These are phyloP conservation scores for Drosophila fungiperda DNA, from an alignment of 2,888 invertebrate species.

Conservation along the genomic window DNA sequence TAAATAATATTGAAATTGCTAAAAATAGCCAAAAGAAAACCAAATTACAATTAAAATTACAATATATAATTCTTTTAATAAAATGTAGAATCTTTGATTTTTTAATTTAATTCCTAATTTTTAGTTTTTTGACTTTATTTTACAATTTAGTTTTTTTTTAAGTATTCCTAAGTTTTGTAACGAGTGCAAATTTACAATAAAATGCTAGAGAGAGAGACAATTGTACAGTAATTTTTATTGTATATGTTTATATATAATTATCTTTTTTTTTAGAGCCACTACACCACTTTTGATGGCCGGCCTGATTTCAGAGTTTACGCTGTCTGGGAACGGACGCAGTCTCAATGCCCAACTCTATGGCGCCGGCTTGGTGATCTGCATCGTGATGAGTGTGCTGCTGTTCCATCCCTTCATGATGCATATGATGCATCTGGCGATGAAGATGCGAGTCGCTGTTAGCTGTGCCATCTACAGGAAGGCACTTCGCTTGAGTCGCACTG, in stretches of 20 bases:
- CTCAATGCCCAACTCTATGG: conserved; percentile 91
- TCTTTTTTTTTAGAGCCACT: conserved; percentile 86
- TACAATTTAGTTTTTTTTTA: neutral
- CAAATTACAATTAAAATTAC: neutral
- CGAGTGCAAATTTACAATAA: neutral
- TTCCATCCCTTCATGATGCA: conserved; percentile 96
- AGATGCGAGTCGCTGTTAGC: conserved; percentile 89
- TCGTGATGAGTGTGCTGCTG: conserved; percentile 90
- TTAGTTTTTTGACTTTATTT: neutral
- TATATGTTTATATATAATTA: neutral
- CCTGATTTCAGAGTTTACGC: conserved; percentile 87
- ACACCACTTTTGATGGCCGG: conserved; percentile 89
- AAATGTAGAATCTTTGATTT: neutral
- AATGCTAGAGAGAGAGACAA: neutral
- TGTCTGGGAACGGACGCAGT: conserved; percentile 40
- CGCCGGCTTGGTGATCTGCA: conserved; percentile 89
- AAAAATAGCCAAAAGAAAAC: neutral
- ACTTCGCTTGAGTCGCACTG: conserved; percentile 89
- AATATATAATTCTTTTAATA: neutral
- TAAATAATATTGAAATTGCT: neutral
- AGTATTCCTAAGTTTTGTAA: neutral
- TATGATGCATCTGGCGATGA: conserved; percentile 88
- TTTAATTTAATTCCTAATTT: neutral
- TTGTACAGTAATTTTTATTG: neutral
- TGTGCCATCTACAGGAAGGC: conserved; percentile 89